These are phyloP conservation scores for Zaprionus davidi DNA, from an alignment of 1,140 invertebrate species.

Conservation along the genomic window DNA sequence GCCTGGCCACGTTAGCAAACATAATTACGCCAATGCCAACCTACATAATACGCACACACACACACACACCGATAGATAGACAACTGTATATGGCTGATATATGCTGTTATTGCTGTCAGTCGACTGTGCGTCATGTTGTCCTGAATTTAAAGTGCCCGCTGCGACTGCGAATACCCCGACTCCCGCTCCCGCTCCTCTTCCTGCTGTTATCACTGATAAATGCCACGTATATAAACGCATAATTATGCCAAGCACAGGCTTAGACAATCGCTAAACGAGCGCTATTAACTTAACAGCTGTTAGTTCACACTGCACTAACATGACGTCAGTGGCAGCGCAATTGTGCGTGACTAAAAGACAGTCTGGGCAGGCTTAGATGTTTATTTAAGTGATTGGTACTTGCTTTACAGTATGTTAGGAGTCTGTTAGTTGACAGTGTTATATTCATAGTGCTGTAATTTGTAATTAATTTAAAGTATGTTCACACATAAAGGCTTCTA, in stretches of 20 bases:
- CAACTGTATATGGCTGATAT: conserved; percentile 11
- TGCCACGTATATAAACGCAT: conserved; percentile 11
- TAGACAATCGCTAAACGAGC: conserved; percentile 2
- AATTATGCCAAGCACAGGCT: conserved; percentile 11
- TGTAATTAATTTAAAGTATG: too few relatives aligned
- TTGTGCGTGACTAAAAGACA: not conserved
- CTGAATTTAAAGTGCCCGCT: conserved; percentile 26
- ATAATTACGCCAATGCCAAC: conserved; percentile 76
- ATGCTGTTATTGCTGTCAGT: conserved; percentile 15
- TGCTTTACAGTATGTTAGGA: not conserved
- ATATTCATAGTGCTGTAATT: not conserved
- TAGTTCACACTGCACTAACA: conserved; percentile 13
- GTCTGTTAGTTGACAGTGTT: not conserved
- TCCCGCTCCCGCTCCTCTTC: not conserved
- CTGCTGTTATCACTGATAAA: not conserved
- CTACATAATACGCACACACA: conserved; percentile 20
- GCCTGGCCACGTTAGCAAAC: conserved; percentile 76
- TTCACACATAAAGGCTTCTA: too few relatives aligned
- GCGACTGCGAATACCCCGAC: not conserved
- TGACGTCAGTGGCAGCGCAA: not conserved
- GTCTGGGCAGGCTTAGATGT: not conserved
- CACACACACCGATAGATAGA: conserved; percentile 22
- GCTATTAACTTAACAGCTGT: not conserved
- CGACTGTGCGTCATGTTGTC: conserved; percentile 48
- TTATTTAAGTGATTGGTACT: not conserved